phyloP scores from a whole-genome alignment of 2,888 invertebrate genomes.

The Tachina grossa region DNA sequence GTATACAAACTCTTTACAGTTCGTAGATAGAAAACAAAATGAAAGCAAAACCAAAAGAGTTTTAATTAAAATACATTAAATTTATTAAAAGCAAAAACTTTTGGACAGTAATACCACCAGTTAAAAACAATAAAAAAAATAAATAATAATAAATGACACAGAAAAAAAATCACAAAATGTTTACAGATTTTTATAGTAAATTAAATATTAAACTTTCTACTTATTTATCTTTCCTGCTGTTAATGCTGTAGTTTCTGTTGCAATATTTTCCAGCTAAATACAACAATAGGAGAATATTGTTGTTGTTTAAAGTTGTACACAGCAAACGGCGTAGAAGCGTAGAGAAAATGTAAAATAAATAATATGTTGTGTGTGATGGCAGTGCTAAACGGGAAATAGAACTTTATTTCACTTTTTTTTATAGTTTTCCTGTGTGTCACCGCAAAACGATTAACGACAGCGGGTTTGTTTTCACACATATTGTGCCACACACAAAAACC shows the following conservation, averaged over 20 bases:
- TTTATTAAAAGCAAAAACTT: conserved; percentile 58
- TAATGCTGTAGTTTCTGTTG: not conserved
- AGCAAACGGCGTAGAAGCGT: not conserved
- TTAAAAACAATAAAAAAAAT: conserved; percentile 22
- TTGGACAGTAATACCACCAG: conserved; percentile 43
- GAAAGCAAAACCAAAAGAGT: conserved; percentile 11
- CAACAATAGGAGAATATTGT: conserved; percentile 10
- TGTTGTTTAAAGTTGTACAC: conserved; percentile 37
- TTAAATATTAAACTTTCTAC: conserved; percentile 40
- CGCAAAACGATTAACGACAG: conserved; percentile 65
- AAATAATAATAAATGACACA: not conserved
- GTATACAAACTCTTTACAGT: not conserved
- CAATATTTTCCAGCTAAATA: conserved; percentile 39
- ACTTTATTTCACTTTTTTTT: conserved; percentile 58
- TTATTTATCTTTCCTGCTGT: conserved; percentile 10
- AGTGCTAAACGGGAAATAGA: conserved; percentile 40
- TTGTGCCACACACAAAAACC: not conserved
- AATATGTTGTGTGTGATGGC: conserved; percentile 14
- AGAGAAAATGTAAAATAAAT: conserved; percentile 13
- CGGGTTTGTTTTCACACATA: conserved; percentile 32
- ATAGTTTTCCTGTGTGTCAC: conserved; percentile 63
- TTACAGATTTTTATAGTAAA: conserved; percentile 29
- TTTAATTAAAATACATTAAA: conserved; percentile 57
- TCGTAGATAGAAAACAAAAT: not conserved
- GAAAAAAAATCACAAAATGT: not conserved